Evolutionary conservation across 2,888 invertebrate species (phyloP).

Genomic region (Xiphydria camelus): DNA sequence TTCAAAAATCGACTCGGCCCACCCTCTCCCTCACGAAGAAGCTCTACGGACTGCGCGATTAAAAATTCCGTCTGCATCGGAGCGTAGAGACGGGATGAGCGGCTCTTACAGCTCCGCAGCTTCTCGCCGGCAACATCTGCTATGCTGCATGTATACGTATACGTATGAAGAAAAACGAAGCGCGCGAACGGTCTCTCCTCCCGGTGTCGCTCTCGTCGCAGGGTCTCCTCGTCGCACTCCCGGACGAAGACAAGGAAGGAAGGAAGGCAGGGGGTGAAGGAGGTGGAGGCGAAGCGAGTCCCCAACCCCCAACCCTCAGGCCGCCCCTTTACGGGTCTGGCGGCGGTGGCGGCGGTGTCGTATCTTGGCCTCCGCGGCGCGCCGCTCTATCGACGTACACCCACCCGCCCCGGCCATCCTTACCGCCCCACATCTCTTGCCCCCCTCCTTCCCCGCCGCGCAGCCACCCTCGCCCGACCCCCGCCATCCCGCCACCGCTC

Average conservation of each 20-base stretch:
- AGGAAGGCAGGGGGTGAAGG: not conserved
- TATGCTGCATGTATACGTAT: slow-evolving; percentile 29
- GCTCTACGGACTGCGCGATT: slow-evolving; percentile 40
- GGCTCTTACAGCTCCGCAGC: slow-evolving; percentile 31
- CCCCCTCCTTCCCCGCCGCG: slow-evolving; percentile 9
- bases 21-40: too few species aligned
- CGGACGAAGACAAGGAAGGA: not conserved
- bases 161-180: too few species aligned
- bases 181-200: too few species aligned
- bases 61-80: slow-evolving; percentile 46
- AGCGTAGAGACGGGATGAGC: slow-evolving; percentile 24
- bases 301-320: slow-evolving; percentile 12
- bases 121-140: slow-evolving; percentile 44
- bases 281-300: slow-evolving; percentile 3
- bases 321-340: slow-evolving; percentile 54
- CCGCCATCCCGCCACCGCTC: slow-evolving; percentile 6
- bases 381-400: slow-evolving; percentile 58
- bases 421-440: slow-evolving; percentile 10
- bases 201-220: too few species aligned
- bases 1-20: not conserved
- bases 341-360: slow-evolving; percentile 57
- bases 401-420: slow-evolving; percentile 34
- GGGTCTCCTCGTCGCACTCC: too few species aligned
- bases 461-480: slow-evolving; percentile 7
- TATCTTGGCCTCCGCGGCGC: slow-evolving; percentile 59